phyloP scores from a whole-genome alignment of 1,140 invertebrate genomes.

The Drosophila ambigua region DNA sequence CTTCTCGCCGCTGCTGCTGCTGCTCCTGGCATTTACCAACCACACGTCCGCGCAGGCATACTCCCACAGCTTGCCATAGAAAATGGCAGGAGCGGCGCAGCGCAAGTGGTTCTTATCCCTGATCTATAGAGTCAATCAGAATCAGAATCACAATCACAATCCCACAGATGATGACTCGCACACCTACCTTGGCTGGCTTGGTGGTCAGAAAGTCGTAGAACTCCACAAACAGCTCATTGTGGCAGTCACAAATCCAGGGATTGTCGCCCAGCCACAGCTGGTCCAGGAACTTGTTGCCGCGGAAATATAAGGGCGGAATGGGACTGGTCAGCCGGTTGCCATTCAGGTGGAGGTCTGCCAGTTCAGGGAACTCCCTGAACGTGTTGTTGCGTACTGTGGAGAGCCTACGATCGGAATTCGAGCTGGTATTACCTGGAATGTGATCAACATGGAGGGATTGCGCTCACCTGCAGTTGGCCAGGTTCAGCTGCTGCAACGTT shows the following conservation, averaged over 20 bases:
- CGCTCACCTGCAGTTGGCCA: slow-evolving; percentile 84
- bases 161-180: fast-evolving
- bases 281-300: slow-evolving; percentile 86
- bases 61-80: slow-evolving; percentile 87
- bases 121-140: slow-evolving; percentile 33
- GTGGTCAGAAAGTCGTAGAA: slow-evolving; percentile 86
- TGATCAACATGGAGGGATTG: too few species aligned
- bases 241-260: slow-evolving; percentile 90
- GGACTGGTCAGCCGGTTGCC: slow-evolving; percentile 88
- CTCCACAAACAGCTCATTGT: slow-evolving; percentile 85
- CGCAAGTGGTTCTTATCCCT: slow-evolving; percentile 80
- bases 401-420: slow-evolving; percentile 40
- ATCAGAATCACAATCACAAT: neutral
- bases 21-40: slow-evolving; percentile 84
- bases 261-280: slow-evolving; percentile 87
- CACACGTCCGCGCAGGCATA: slow-evolving; percentile 87
- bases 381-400: slow-evolving; percentile 83
- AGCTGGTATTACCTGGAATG: neutral
- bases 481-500: slow-evolving; percentile 85
- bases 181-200: slow-evolving; percentile 85
- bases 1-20: slow-evolving; percentile 84
- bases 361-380: slow-evolving; percentile 85
- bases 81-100: slow-evolving; percentile 86
- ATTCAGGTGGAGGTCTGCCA: slow-evolving; percentile 86
- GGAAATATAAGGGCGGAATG: slow-evolving; percentile 86